Base-by-base conservation (phyloP, 2,113 vertebrate species). In the Sakesphorus luctuosus region DNA sequence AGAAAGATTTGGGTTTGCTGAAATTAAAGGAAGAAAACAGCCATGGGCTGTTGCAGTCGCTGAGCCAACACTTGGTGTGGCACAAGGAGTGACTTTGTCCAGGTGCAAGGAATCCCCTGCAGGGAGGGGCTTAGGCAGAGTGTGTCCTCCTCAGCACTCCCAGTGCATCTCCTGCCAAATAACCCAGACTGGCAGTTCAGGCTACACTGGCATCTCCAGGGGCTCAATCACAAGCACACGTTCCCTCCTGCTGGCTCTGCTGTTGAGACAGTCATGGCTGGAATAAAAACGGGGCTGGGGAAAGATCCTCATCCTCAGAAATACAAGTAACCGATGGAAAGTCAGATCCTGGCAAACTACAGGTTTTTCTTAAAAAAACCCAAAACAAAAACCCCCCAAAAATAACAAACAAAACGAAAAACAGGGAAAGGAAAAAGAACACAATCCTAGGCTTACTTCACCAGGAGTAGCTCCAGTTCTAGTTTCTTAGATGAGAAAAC, bases 111-210 rank as follows among this genome's bases (percentile, higher is more conserved):
- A 68, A 36, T 46, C 0, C 24, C 8, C 2, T 1, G 2, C 58
- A 33, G 14, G 16, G 52, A 55, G 53, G 25, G 13, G 31, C 47
- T 9, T 3, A 56, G 33, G 58, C 58, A 80, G 35, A 75, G 7
- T 1, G 1, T 8, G 33, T 24, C 44, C 5, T 1, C 31, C n/a
- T 87, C 1, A 0, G 33, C 49, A 14, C 26, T 66, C 35, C 5
- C 36, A 6, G 5, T 12, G 38, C 33, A 36, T 49, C 69, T 87
- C 81, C 33, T 71, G n/a, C n/a, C 53, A 52, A 77, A 58, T 33
- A 47, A 55, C 43, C 53, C 11, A n/a, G 20, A 44, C 0, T 13
- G 73, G 26, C 13, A 61, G 18, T 16, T 81, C 71, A 58, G 28
- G 31, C 44, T 33, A 10, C 28, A 6, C 49, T 58, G 50, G 46